These are phyloP conservation scores for Scomber japonicus DNA, from an alignment of 2,113 vertebrate genomes.

Conservation along the genomic window DNA sequence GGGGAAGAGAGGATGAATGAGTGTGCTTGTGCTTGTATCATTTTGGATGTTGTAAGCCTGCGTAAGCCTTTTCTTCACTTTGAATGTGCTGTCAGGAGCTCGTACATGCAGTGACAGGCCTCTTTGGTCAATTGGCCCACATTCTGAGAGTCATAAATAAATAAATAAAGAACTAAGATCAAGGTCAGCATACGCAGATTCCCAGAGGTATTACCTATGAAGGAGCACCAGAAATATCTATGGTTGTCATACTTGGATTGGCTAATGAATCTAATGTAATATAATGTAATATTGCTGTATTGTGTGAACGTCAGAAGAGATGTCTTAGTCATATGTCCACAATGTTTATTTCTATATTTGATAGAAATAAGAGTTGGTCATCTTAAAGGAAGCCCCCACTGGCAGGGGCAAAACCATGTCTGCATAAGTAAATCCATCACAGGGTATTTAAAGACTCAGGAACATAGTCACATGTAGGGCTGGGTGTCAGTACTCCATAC, in stretches of 20 bases:
- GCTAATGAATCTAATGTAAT: background rate
- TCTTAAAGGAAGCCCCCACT: too few relatives aligned
- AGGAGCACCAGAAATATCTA: background rate
- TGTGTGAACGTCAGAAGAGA: background rate
- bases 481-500: too few relatives aligned
- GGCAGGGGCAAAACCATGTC: too few relatives aligned
- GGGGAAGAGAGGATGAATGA: slow-evolving; percentile 21
- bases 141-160: slow-evolving; percentile 25
- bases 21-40: slow-evolving; percentile 5
- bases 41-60: slow-evolving; percentile 28
- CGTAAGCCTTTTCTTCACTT: slow-evolving; percentile 5
- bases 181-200: background rate
- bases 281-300: background rate
- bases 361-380: too few relatives aligned
- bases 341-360: background rate
- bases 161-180: slow-evolving; percentile 1
- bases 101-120: slow-evolving; percentile 8
- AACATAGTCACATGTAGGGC: too few relatives aligned
- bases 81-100: slow-evolving; percentile 24
- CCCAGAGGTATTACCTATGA: background rate
- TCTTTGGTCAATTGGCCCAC: slow-evolving; percentile 41
- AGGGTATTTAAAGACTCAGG: too few relatives aligned
- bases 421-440: too few relatives aligned
- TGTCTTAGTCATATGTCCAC: background rate
- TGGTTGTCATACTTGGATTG: background rate